Evolutionary conservation across 2,888 invertebrate genomes (phyloP).

Genomic region (Agrotis clavis): DNA sequence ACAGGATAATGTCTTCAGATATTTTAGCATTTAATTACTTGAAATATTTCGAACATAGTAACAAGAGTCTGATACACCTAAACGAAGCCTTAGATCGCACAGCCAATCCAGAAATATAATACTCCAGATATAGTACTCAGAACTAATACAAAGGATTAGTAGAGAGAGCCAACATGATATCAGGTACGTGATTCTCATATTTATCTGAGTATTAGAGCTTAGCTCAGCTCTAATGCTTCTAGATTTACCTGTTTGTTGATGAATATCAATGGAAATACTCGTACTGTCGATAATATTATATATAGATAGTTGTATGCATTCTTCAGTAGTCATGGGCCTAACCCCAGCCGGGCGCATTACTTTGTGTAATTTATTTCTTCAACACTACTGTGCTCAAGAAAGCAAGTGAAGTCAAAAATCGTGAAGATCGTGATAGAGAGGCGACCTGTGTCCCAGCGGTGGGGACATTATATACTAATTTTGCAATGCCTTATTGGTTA

Average conservation of each 20-base stretch:
- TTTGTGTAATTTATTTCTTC: too few species aligned
- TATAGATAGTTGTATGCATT: too few species aligned
- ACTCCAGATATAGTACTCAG: conserved; percentile 18
- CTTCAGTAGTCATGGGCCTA: too few species aligned
- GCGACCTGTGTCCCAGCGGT: not conserved
- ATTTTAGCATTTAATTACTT: not conserved
- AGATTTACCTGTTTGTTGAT: conserved; percentile 49
- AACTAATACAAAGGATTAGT: conserved; percentile 32
- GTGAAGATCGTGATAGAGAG: not conserved
- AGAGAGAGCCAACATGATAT: conserved; percentile 31
- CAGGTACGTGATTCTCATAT: conserved; percentile 66
- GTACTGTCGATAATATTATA: not conserved
- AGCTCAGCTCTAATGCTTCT: conserved; percentile 11
- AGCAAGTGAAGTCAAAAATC: not conserved
- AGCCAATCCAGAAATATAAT: conserved; percentile 33
- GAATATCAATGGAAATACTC: conserved; percentile 5
- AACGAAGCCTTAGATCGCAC: conserved; percentile 3
- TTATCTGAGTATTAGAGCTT: conserved; percentile 49
- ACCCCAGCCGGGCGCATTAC: too few species aligned
- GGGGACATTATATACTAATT: too few species aligned
- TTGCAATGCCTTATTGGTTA: too few species aligned
- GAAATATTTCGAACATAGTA: not conserved
- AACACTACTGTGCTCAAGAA: too few species aligned
- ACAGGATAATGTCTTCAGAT: not conserved
- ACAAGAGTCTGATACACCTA: conserved; percentile 7